Evolutionary conservation across 37 sponge, comb jelly and placozoan genomes (phyloP), one percentile per base, ranked within the genome.

Genomic region (Eunapius fragilis): DNA sequence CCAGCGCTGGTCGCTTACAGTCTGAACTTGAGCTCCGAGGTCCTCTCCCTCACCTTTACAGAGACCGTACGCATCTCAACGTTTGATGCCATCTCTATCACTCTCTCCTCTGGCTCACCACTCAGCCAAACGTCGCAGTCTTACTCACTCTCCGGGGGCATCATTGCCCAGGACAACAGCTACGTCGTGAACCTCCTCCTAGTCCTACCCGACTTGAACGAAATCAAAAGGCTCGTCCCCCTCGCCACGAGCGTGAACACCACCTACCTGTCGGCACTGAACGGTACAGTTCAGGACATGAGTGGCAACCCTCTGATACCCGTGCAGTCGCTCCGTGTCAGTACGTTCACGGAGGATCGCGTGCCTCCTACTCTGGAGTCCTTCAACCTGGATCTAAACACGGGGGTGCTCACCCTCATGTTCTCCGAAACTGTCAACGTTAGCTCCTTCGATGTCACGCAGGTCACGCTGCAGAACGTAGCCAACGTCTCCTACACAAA

Each of bases 341-440:
- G 30, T 28, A 26, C 19, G 2, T 90, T 91, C 31, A 32, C 32
- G 24, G 74, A 30, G 31, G 97, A 97, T 47, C 36, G 3, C 7
- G 81, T 89, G 13, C 27, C 67, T 26, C 95, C 97, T 32, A 30
- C 25, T 23, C 78, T 97, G 27, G 74, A 76, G 30, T 70, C 76
- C 19, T 92, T 88, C 84, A 80, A 90, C 30, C 47, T 97, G 19
- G 87, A 92, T 50, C 58, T 97, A 68, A 88, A 94, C 75, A 73
- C 78, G n/a, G 97, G 93, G 23, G 24, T 76, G 11, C 48, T 97
- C 3, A 78, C 87, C 24, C 76, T 97, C n/a, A 85, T 87, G 41
- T 94, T 97, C 83, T 92, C 92, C 22, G 97, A 97, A 87, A 90
- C 95, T 23, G 91, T 94, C 2, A 81, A 88, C 58, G 31, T 74